Conservation (phyloP, 2,797 vertebrate species). For the Crax fasciolata region DNA sequence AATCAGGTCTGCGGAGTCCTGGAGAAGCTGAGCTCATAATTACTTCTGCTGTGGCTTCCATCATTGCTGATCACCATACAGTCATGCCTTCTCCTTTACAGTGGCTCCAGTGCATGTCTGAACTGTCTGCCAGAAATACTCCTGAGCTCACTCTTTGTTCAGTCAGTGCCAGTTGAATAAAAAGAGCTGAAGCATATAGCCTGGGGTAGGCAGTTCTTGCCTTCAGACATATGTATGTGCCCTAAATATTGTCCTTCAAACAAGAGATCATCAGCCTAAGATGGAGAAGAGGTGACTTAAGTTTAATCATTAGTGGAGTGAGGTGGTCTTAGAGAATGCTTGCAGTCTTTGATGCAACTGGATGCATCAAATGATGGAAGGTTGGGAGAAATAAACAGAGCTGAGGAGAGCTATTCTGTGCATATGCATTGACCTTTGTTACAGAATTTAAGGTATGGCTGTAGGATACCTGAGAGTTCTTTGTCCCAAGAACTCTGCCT, state of each 20-base stretch:
- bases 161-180: background rate
- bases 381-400: background rate
- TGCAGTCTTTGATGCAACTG: background rate
- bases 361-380: background rate
- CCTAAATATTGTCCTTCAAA: background rate
- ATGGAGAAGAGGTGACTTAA: background rate
- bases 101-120: background rate
- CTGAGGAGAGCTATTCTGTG: background rate
- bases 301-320: background rate
- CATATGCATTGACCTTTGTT: background rate
- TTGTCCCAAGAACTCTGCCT: rapidly evolving
- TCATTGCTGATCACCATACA: rapidly evolving
- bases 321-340: background rate
- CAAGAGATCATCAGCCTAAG: background rate
- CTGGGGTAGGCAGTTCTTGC: background rate
- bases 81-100: background rate
- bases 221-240: rapidly evolving
- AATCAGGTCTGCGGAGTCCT: rapidly evolving
- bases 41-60: background rate
- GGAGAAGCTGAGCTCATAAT: background rate
- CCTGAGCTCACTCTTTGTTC: background rate
- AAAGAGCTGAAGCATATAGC: background rate
- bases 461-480: background rate
- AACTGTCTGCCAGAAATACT: background rate
- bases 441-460: background rate